phyloP scores from a whole-genome alignment of 1,140 invertebrate species.

The Eurosta solidaginis region DNA sequence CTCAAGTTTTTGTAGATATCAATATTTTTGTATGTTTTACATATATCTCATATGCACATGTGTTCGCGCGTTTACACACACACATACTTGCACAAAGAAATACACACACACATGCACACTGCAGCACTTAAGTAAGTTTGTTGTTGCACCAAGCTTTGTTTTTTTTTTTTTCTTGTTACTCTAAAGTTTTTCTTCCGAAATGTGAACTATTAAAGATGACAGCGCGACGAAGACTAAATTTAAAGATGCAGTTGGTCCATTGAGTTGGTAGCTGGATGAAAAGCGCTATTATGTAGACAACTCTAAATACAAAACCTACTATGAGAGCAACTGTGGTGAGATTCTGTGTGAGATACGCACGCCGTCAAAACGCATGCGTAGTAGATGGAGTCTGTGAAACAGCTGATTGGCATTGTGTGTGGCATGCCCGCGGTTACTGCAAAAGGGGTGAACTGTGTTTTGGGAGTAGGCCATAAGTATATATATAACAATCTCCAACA shows the following conservation, averaged over 20 bases:
- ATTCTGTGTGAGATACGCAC: not conserved
- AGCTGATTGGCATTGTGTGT: not conserved
- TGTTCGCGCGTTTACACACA: not conserved
- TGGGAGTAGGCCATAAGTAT: not conserved
- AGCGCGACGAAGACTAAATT: conserved; percentile 16
- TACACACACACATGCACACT: not conserved
- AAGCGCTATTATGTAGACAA: not conserved
- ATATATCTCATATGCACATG: too few relatives aligned
- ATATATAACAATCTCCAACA: too few relatives aligned
- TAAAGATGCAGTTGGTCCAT: conserved; percentile 18
- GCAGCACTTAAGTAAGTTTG: not conserved
- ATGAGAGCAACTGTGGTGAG: not conserved
- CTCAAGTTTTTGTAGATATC: not conserved
- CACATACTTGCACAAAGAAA: not conserved
- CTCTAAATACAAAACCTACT: not conserved
- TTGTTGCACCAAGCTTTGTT: not conserved
- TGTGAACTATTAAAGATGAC: not conserved
- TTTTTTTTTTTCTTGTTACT: too few relatives aligned
- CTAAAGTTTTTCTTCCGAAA: not conserved
- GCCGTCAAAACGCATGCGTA: too few relatives aligned
- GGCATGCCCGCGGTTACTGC: too few relatives aligned
- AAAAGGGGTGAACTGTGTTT: not conserved
- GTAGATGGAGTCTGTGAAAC: not conserved
- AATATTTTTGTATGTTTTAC: not conserved
- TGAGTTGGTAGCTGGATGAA: not conserved